These are phyloP conservation scores for Carabus problematicus DNA, from an alignment of 2,888 invertebrate species.

Conservation along the genomic window DNA sequence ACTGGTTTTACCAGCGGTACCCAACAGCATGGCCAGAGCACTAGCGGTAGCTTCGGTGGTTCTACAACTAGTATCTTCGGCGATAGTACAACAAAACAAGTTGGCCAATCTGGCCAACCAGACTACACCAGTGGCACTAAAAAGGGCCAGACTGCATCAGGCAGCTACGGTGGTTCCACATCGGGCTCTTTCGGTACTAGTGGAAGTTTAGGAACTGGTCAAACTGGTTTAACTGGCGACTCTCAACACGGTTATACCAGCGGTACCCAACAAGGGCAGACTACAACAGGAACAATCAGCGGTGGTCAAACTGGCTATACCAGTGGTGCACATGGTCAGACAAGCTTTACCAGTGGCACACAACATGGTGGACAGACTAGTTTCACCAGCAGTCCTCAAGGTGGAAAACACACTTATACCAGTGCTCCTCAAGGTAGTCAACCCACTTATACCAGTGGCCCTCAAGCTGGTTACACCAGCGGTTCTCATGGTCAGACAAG, in stretches of 20 bases:
- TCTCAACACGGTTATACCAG: background rate
- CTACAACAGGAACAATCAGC: slow-evolving; percentile 11
- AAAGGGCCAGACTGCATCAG: slow-evolving; percentile 4
- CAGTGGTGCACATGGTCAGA: slow-evolving; percentile 5
- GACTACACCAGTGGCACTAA: slow-evolving; percentile 14
- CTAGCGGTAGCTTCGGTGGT: background rate
- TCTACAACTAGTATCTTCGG: background rate
- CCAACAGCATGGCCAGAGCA: slow-evolving; percentile 4
- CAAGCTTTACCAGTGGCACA: slow-evolving; percentile 13
- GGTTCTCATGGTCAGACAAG: slow-evolving; percentile 4
- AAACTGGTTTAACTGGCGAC: background rate
- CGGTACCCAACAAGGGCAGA: slow-evolving; percentile 19
- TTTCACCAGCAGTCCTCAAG: background rate
- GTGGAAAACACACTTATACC: too few relatives aligned
- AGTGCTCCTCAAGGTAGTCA: slow-evolving; percentile 1
- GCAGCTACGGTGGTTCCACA: slow-evolving; percentile 16
- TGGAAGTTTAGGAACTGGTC: slow-evolving; percentile 9
- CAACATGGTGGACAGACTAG: slow-evolving; percentile 12
- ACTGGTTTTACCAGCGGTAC: slow-evolving; percentile 1
- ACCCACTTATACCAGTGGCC: slow-evolving; percentile 11
- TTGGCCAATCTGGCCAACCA: slow-evolving; percentile 25
- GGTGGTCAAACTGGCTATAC: slow-evolving; percentile 11
- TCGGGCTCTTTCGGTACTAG: slow-evolving; percentile 1
- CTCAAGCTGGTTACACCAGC: slow-evolving; percentile 1
- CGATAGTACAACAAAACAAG: slow-evolving; percentile 13